Evolutionary conservation across 2,113 vertebrate species (phyloP).

Genomic region (Carlito syrichta): DNA sequence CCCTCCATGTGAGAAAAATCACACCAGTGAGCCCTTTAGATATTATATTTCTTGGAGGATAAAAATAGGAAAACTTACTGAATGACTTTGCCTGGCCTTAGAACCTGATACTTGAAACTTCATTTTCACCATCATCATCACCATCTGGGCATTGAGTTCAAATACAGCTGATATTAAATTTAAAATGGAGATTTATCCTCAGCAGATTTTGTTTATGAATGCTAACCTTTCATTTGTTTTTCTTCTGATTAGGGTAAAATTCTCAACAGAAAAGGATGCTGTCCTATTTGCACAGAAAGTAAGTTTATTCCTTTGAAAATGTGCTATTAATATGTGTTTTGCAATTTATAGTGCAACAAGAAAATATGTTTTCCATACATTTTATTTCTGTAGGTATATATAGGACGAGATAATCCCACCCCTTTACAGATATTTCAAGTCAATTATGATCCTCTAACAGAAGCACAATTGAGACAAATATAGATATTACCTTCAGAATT

Average conservation of each 20-base stretch:
- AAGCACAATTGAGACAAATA: not conserved
- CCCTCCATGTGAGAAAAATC: conserved; percentile 58
- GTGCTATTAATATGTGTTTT: conserved; percentile 17
- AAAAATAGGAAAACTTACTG: conserved; percentile 26
- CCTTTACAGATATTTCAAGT: not conserved
- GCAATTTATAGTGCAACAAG: not conserved
- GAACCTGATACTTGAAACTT: conserved; percentile 73
- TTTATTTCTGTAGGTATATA: not conserved
- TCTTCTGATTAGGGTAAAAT: conserved; percentile 93
- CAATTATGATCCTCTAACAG: not conserved
- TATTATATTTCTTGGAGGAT: conserved; percentile 54
- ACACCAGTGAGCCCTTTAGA: conserved; percentile 39
- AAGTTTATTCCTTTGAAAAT: conserved; percentile 77
- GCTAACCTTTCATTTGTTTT: conserved; percentile 68
- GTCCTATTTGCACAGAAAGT: conserved; percentile 99
- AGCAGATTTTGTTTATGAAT: conserved; percentile 63
- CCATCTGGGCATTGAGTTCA: conserved; percentile 65
- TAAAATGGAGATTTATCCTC: conserved; percentile 38
- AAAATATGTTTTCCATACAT: not conserved
- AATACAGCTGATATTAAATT: conserved; percentile 56
- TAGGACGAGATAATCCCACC: not conserved
- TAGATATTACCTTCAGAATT: not conserved
- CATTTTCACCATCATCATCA: not conserved
- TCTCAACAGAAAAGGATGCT: conserved; percentile 98
- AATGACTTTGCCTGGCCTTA: conserved; percentile 71